Evolutionary conservation across 1,140 invertebrate species (phyloP), one percentile per base, ranked within the genome.

Genomic region (Panagrolaimus sp.): DNA sequence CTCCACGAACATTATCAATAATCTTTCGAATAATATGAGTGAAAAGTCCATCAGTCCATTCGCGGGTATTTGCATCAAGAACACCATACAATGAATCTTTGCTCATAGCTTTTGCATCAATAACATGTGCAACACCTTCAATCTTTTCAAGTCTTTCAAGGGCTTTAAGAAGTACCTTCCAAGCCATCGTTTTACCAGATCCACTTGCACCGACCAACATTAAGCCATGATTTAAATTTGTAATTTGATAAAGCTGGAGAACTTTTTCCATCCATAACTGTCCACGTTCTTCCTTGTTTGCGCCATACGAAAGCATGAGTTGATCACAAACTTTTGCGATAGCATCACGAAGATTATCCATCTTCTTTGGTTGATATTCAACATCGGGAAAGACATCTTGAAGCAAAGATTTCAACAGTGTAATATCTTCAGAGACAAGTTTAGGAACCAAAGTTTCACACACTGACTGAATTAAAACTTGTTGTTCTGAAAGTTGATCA

Each of bases 191-290:
- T 86, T 99, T 99, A 26, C 96, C 96, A 69, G 92, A 95, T 62
- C 96, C 96, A 79, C 93, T 96, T 0, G 94, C 94, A n/a, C 96
- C 96, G 14, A 99, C 96, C 91, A 99, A 95, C 96, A 99, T 99
- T 43, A 99, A 86, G 78, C 96, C 96, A 85, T 99, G 96, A 85
- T 98, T 97, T 38, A 99, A 86, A 78, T 95, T 93, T 77, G 93
- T 96, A 78, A 99, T 99, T 88, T 99, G 96, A 85, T 97, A 98
- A 14, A 99, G 86, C 89, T 99, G 96, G 1, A 99, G 87, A 0
- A 98, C 94, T 92, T 96, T 82, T 21, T 81, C 77, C 12, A 82
- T 38, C 80, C 80, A 82, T 12, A 69, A 46, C 12, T 90, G 89
- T 67, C 90, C 89, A 24, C 91, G 92, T 84, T 91, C 90, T 84